Percentiles rank a stretch among this genome's conserved stretches.
Conservation (phyloP, 1,140 invertebrate species). For the Thrips palmi region DNA sequence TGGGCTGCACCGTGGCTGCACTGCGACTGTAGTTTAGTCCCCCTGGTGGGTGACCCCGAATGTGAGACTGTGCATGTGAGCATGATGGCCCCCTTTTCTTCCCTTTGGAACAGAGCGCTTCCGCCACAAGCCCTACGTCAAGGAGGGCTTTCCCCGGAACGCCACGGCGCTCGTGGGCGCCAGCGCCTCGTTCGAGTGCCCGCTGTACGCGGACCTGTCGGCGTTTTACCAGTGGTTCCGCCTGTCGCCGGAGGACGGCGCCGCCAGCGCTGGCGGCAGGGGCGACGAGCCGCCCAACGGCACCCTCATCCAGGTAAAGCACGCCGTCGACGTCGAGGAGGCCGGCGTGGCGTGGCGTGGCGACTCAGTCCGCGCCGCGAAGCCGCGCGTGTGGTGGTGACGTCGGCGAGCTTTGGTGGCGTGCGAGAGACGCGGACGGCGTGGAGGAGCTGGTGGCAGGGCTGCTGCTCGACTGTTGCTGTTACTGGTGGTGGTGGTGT, state of each 20-base stretch:
- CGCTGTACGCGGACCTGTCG: conserved; percentile 50
- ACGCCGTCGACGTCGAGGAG: conserved; percentile 10
- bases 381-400: conserved; percentile 15
- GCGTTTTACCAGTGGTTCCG: conserved; percentile 56
- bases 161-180: conserved; percentile 49
- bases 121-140: conserved; percentile 59
- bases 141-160: conserved; percentile 58
- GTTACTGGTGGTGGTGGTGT: too few species aligned
- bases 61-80: background rate
- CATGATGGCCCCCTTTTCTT: background rate
- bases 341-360: conserved; percentile 19
- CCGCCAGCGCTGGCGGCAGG: conserved; percentile 29
- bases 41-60: background rate
- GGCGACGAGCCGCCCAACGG: conserved; percentile 32
- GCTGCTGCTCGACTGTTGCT: too few species aligned
- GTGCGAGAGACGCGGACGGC: too few species aligned
- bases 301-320: conserved; percentile 33
- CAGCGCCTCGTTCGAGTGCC: conserved; percentile 51
- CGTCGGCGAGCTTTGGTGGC: conserved; percentile 8
- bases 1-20: too few species aligned
- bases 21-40: background rate
- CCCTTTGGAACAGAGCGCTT: conserved; percentile 42
- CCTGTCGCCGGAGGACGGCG: conserved; percentile 21
- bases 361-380: conserved; percentile 3
- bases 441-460: too few species aligned